phyloP scores from a whole-genome alignment of 2,888 invertebrate genomes.

The Philaethria dido region DNA sequence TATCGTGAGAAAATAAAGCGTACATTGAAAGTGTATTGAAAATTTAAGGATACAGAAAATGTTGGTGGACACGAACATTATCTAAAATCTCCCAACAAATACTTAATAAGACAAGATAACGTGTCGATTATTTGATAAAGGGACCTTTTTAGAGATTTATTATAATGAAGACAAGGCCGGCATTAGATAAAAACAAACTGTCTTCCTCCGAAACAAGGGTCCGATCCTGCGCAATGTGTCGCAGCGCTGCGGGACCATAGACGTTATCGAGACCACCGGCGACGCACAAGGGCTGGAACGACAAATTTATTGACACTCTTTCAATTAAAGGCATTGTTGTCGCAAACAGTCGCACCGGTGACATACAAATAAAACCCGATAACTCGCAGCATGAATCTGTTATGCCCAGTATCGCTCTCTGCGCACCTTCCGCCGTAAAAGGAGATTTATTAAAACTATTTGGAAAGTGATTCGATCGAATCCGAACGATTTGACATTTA shows the following conservation, averaged over 20 bases:
- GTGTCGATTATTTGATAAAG: slow-evolving; percentile 63
- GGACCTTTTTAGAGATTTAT: slow-evolving; percentile 69
- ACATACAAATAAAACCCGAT: slow-evolving; percentile 81
- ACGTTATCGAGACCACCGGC: slow-evolving; percentile 79
- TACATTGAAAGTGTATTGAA: slow-evolving; percentile 54
- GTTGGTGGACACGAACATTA: neutral
- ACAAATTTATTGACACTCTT: slow-evolving; percentile 84
- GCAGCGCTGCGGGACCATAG: slow-evolving; percentile 57
- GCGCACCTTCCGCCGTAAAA: slow-evolving; percentile 75
- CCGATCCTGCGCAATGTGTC: slow-evolving; percentile 67
- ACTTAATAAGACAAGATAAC: slow-evolving; percentile 55
- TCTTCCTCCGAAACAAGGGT: slow-evolving; percentile 66
- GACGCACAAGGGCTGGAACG: slow-evolving; percentile 63
- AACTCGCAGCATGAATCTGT: slow-evolving; percentile 77
- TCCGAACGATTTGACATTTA: slow-evolving; percentile 83
- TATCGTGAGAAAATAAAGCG: slow-evolving; percentile 76
- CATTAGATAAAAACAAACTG: slow-evolving; percentile 76
- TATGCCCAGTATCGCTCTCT: slow-evolving; percentile 73
- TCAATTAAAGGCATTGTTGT: slow-evolving; percentile 83
- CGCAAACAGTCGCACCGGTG: slow-evolving; percentile 71
- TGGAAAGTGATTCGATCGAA: slow-evolving; percentile 83
- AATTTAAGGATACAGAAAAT: slow-evolving; percentile 3
- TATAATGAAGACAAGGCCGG: slow-evolving; percentile 74
- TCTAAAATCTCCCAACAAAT: slow-evolving; percentile 36
- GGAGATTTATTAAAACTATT: slow-evolving; percentile 85